phyloP scores from a whole-genome alignment of 2,888 invertebrate species.

The Reticulitermes lucifugus region DNA sequence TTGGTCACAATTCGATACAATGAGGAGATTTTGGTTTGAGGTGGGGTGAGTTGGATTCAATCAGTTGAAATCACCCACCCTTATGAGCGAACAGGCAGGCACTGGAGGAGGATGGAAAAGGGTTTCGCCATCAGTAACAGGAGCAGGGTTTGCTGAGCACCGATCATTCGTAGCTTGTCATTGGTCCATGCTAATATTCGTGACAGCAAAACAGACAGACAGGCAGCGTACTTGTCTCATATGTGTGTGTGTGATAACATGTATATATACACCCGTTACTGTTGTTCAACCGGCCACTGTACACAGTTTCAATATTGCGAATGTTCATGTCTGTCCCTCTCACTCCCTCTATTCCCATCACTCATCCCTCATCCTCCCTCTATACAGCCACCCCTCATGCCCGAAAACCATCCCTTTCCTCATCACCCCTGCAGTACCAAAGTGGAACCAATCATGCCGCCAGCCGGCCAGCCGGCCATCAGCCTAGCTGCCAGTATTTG shows the following conservation, averaged over 20 bases:
- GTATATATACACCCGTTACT: slow-evolving; percentile 44
- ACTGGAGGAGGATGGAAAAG: background rate
- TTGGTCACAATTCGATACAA: slow-evolving; percentile 37
- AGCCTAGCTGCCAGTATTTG: slow-evolving; percentile 51
- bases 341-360: slow-evolving; percentile 25
- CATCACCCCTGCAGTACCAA: slow-evolving; percentile 9
- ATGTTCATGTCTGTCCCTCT: slow-evolving; percentile 27
- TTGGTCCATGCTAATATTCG: slow-evolving; percentile 50
- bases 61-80: slow-evolving; percentile 43
- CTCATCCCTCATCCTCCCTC: slow-evolving; percentile 20
- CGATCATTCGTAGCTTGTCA: slow-evolving; percentile 44
- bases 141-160: slow-evolving; percentile 32
- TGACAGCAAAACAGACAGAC: slow-evolving; percentile 38
- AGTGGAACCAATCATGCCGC: slow-evolving; percentile 48
- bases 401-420: slow-evolving; percentile 25
- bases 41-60: slow-evolving; percentile 35
- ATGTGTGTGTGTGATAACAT: slow-evolving; percentile 42
- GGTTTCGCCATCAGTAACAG: slow-evolving; percentile 30
- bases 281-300: slow-evolving; percentile 40
- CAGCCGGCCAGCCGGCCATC: slow-evolving; percentile 45
- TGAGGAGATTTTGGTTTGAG: slow-evolving; percentile 35
- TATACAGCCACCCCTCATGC: background rate
- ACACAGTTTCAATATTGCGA: slow-evolving; percentile 50
- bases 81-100: slow-evolving; percentile 25
- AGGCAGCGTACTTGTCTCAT: slow-evolving; percentile 4